A percentile compares a stretch with the other conserved stretches of the same genome.
Conservation (phyloP, 2,888 invertebrate genomes). For the Elgonia sp. region DNA sequence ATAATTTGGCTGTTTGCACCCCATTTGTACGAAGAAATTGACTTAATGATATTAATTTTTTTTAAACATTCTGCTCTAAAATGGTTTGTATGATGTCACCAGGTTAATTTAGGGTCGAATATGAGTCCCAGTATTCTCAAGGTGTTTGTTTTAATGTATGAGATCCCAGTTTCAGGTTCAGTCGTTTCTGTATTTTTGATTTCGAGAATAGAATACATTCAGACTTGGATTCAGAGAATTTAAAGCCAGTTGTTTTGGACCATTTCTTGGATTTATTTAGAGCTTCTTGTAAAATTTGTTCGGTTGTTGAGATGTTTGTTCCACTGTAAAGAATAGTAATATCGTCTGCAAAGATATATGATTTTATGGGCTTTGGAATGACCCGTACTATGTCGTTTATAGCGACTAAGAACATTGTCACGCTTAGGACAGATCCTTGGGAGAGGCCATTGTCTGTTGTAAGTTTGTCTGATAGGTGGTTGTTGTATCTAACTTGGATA, state of each 20-base stretch:
- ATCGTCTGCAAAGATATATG: constrained; percentile 48
- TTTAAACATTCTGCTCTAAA: not conserved
- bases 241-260: constrained; percentile 23
- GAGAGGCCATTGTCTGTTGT: constrained; percentile 54
- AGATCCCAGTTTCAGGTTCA: not conserved
- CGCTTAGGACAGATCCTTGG: constrained; percentile 53
- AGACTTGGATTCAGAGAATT: constrained; percentile 47
- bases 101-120: constrained; percentile 63
- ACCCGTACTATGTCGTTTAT: constrained; percentile 42
- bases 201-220: constrained; percentile 25
- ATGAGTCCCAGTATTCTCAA: constrained; percentile 67
- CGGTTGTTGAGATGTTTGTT: constrained; percentile 20
- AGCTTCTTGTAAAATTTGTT: constrained; percentile 35
- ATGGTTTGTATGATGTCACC: constrained; percentile 49
- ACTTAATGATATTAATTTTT: not conserved
- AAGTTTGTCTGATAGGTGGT: constrained; percentile 8
- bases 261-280: constrained; percentile 19
- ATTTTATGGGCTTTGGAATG: constrained; percentile 34
- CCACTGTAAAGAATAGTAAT: constrained; percentile 35
- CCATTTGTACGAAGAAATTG: not conserved
- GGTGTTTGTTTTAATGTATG: constrained; percentile 13
- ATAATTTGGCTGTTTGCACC: not conserved
- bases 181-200: not conserved
- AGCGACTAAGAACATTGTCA: constrained; percentile 53
- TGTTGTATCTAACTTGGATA: constrained; percentile 72